These are phyloP conservation scores for Meloidogyne exigua DNA, from an alignment of 1,140 invertebrate genomes.

Conservation along the genomic window DNA sequence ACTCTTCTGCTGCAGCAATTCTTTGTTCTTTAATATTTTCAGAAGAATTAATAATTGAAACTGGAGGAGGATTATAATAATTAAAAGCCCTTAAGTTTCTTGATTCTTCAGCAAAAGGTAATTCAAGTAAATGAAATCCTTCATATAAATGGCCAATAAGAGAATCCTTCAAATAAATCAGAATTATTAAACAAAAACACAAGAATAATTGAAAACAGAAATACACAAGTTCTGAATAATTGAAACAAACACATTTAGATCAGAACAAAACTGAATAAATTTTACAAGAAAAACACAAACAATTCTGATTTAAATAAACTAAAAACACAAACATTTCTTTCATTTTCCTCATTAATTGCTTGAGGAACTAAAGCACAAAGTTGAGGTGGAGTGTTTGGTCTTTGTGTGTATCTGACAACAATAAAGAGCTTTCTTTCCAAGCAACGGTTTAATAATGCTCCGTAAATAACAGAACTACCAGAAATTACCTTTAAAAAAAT, in stretches of 20 bases:
- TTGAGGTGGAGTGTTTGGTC: slow-evolving; percentile 34
- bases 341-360: slow-evolving; percentile 2
- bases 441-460: slow-evolving; percentile 30
- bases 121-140: slow-evolving; percentile 44
- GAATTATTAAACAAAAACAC: too few species aligned
- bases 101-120: slow-evolving; percentile 40
- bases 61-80: slow-evolving; percentile 20
- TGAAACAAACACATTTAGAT: too few species aligned
- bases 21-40: slow-evolving; percentile 18
- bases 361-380: slow-evolving; percentile 20
- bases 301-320: neutral
- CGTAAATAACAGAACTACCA: slow-evolving; percentile 30
- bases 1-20: slow-evolving; percentile 32
- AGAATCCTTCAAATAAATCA: neutral
- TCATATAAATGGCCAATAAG: slow-evolving; percentile 32
- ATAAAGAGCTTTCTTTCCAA: slow-evolving; percentile 42
- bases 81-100: slow-evolving; percentile 8
- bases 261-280: neutral
- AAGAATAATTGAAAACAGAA: too few species aligned
- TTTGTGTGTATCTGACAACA: slow-evolving; percentile 35
- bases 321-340: neutral
- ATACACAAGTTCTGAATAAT: too few species aligned
- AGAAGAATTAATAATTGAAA: slow-evolving; percentile 1
- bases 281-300: neutral
- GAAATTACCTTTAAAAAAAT: slow-evolving; percentile 34